These are phyloP conservation scores for Araneus ventricosus DNA, from an alignment of 1,140 invertebrate genomes.

Conservation along the genomic window DNA sequence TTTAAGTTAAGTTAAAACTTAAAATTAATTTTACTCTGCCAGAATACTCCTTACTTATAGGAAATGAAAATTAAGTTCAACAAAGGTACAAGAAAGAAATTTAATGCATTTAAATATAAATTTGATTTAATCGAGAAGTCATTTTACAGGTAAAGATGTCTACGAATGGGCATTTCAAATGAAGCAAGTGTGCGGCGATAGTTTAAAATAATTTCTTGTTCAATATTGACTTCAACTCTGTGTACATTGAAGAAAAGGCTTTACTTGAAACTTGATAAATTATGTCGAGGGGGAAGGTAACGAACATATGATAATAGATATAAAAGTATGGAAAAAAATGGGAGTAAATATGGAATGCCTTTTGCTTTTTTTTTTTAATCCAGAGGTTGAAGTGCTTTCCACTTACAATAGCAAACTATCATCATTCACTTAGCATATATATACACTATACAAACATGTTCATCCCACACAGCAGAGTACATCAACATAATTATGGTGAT, in stretches of 20 bases:
- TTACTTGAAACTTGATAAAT: background rate
- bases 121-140: slow-evolving; percentile 31
- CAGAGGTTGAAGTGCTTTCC: slow-evolving; percentile 53
- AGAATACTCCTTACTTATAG: background rate
- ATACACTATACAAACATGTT: slow-evolving; percentile 66
- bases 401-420: slow-evolving; percentile 58
- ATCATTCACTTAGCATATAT: slow-evolving; percentile 52
- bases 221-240: background rate
- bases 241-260: slow-evolving; percentile 1
- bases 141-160: slow-evolving; percentile 40
- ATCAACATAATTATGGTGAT: slow-evolving; percentile 22
- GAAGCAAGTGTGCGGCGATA: slow-evolving; percentile 38
- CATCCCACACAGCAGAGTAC: slow-evolving; percentile 58
- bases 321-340: background rate
- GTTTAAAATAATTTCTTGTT: slow-evolving; percentile 5
- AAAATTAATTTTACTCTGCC: background rate
- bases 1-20: background rate
- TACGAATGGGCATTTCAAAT: slow-evolving; percentile 12
- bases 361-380: slow-evolving; percentile 39
- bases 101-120: slow-evolving; percentile 20
- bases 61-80: background rate
- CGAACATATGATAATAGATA: slow-evolving; percentile 29
- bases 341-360: slow-evolving; percentile 26
- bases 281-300: background rate
- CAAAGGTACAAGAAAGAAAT: slow-evolving; percentile 2